Evolutionary conservation across 2,797 vertebrate species (phyloP), one percentile per base, ranked within the genome.

Genomic region (Catostomus latipinnis): DNA sequence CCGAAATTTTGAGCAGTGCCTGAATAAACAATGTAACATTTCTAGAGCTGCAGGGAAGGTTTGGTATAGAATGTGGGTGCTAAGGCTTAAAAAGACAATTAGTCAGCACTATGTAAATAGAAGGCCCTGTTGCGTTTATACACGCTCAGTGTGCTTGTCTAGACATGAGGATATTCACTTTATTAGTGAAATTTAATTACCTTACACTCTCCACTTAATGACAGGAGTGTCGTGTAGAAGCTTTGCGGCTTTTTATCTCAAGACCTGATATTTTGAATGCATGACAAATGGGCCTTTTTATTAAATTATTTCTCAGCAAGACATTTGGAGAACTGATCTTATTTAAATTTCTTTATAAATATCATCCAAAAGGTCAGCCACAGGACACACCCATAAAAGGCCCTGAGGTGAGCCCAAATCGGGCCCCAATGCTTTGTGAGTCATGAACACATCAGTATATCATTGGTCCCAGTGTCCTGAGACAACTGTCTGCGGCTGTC

Each of bases 401-500:
- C 43, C 46, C 45, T 16, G 50, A 88, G 83, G 76, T 46, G 10
- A 52, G 69, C 12, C 79, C 34, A 4, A 34, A 34, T 34, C 4
- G 34, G 34, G 34, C 34, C 34, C 34, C 72, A 4, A 63, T 82
- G 84, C 80, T 86, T 84, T 49, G 83, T 80, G 85, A 91, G 84
- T 88, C 88, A 93, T 91, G 92, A 86, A 86, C 81, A 86, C 77
- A 70, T 82, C 77, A 81, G 86, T 88, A 87, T 89, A 87, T 90
- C 91, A 92, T 90, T 87, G 53, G 46, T 76, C 49, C 79, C 52
- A 8, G 46, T 87, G 82, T 82, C 80, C 77, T 80, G 84, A 84
- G 78, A 89, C 88, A 85, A 88, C 89, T 90, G 89, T 89, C 87
- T 89, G 93, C 87, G 86, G 72, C 87, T 88, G 91, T 92, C 91